Percentiles rank a stretch among this genome's conserved stretches.
These are phyloP conservation scores for Acrocera orbiculus DNA, from an alignment of 2,888 invertebrate species.

Conservation along the genomic window DNA sequence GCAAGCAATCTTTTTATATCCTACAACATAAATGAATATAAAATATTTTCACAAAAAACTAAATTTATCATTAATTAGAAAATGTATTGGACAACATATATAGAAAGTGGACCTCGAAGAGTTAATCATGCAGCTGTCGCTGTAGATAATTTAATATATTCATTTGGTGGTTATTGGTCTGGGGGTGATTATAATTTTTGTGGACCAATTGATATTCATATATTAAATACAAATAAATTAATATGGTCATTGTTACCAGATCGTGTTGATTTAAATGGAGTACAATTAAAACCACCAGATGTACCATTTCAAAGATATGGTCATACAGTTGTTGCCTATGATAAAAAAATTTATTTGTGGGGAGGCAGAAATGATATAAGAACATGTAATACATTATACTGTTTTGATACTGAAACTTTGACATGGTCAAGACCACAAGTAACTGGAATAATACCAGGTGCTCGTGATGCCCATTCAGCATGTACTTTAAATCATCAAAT, in stretches of 20 bases:
- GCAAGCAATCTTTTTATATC: no score
- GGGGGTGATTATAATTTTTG: conserved; percentile 51
- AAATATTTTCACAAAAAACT: no score
- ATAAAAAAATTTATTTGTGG: conserved; percentile 63
- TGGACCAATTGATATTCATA: conserved; percentile 71
- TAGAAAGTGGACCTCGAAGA: conserved; percentile 79
- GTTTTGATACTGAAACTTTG: conserved; percentile 56
- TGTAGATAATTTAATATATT: conserved; percentile 62
- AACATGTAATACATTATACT: conserved; percentile 60
- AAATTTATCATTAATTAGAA: no score
- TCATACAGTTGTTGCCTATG: conserved; percentile 72
- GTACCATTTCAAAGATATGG: conserved; percentile 73
- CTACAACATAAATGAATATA: no score
- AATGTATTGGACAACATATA: conserved; percentile 71
- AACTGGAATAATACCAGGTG: conserved; percentile 53
- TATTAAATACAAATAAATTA: conserved; percentile 55
- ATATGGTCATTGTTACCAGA: conserved; percentile 40
- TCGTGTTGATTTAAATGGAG: conserved; percentile 33
- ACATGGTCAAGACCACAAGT: conserved; percentile 50
- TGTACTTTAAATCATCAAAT: conserved; percentile 60
- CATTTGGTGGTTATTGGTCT: conserved; percentile 85
- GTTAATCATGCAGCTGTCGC: conserved; percentile 85
- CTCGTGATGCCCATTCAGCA: conserved; percentile 83
- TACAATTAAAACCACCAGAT: conserved; percentile 31
- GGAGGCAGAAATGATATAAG: conserved; percentile 74